Evolutionary conservation across 2,888 invertebrate species (phyloP), one percentile per base, ranked within the genome.

Genomic region (Eilema sororculum): DNA sequence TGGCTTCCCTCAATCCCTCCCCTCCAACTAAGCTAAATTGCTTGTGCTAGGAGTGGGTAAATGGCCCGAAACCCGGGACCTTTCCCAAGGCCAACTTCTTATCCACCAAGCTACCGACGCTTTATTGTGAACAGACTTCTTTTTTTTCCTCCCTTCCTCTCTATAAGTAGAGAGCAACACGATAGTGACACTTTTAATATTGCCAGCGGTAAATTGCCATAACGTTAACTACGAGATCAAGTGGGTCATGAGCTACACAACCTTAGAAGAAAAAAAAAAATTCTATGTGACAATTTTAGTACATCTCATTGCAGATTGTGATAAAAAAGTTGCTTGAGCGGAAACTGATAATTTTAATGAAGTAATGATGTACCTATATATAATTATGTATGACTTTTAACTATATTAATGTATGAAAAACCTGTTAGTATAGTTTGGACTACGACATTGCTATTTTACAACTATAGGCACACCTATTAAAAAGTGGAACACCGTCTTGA

Each of bases 401-500:
- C 33, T 8, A 25, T 20, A 30, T 70, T 70, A 61, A 69, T 65
- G 30, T 69, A 71, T 69, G 37, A 41, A 58, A 46, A 67, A 66
- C 61, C 66, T 61, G 63, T 68, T 69, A 56, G 56, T 41, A 46
- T 5, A 22, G 68, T 71, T 67, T 66, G 46, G 74, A 57, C 65
- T 76, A 28, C 60, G 72, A 37, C 69, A 68, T 78, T 71, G 75
- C 77, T 76, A 75, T 80, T 84, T 84, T 80, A 83, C 71, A 79
- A 79, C 79, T 80, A 62, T 80, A 78, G 77, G 77, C 71, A 58
- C 66, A 33, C 66, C 68, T 63, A 76, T 79, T 83, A 77, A 82
- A 77, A 88, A 85, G 87, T 88, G 79, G 88, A 78, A 81, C 87
- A 75, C 74, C 71, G 79, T 72, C 75, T 79, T 73, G 66, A 78